Evolutionary conservation across 2,888 invertebrate species (phyloP).

Genomic region (Graphium colonna): DNA sequence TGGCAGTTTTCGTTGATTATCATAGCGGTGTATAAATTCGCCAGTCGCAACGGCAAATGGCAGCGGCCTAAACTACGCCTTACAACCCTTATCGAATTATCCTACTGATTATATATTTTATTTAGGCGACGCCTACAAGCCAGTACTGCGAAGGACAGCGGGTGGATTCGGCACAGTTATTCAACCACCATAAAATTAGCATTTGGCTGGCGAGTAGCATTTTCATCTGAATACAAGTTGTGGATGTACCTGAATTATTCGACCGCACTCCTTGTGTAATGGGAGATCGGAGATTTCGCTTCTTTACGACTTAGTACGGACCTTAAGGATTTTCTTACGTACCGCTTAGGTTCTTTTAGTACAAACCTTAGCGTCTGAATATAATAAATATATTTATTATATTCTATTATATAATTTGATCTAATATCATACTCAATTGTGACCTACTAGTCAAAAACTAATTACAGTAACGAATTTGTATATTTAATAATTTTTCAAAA

Average conservation of each 20-base stretch:
- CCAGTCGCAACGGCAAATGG: conserved; percentile 1
- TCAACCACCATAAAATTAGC: conserved; percentile 81
- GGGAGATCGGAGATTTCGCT: conserved; percentile 44
- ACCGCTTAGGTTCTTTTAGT: conserved; percentile 12
- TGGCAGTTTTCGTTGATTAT: conserved; percentile 16
- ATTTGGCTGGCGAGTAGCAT: conserved; percentile 74
- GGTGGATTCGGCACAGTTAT: conserved; percentile 73
- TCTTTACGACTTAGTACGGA: conserved; percentile 30
- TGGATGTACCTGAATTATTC: conserved; percentile 70
- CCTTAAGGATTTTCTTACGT: conserved; percentile 32
- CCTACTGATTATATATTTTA: conserved; percentile 48
- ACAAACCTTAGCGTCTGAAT: not conserved
- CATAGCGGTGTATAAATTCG: conserved; percentile 15
- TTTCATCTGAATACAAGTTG: conserved; percentile 67
- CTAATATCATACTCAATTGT: no score
- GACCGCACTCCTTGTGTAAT: conserved; percentile 60
- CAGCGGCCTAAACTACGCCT: conserved; percentile 6
- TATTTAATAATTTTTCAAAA: no score
- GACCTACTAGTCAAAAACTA: no score
- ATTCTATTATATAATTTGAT: no score
- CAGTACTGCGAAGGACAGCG: conserved; percentile 70
- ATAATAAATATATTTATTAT: not conserved
- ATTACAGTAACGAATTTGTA: no score
- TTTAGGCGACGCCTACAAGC: conserved; percentile 71
- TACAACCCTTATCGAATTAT: conserved; percentile 17